phyloP scores from a whole-genome alignment of 2,888 invertebrate genomes.

The Sinhomidia bicolor region DNA sequence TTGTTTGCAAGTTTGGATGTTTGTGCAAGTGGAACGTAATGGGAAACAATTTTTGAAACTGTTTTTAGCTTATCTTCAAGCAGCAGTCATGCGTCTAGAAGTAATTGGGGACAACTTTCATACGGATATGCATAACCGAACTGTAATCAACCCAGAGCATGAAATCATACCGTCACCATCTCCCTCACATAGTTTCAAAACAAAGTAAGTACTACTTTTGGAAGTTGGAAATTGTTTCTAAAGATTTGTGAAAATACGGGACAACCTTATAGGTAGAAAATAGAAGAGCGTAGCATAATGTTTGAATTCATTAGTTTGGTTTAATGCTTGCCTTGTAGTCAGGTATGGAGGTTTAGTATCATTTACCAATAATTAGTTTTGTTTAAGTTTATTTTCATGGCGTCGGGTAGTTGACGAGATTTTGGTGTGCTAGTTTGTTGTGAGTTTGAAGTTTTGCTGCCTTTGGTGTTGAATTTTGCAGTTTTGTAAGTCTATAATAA shows the following conservation, averaged over 20 bases:
- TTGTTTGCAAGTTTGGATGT: no score
- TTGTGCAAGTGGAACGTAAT: conserved; percentile 32
- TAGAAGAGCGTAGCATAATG: not conserved
- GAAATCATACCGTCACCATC: conserved; percentile 75
- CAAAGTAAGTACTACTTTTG: conserved; percentile 72
- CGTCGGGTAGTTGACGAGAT: no score
- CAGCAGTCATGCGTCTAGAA: conserved; percentile 80
- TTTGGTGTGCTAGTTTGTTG: no score
- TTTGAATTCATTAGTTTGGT: conserved; percentile 1
- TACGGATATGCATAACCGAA: conserved; percentile 79
- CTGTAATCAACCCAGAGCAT: conserved; percentile 77
- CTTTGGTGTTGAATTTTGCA: conserved; percentile 15
- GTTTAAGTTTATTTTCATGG: no score
- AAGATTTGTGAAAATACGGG: conserved; percentile 3
- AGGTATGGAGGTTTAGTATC: not conserved
- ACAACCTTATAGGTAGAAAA: no score
- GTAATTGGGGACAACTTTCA: conserved; percentile 80
- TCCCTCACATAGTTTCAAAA: conserved; percentile 70
- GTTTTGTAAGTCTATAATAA: not conserved
- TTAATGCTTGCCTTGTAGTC: not conserved
- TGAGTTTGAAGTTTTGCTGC: no score
- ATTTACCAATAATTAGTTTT: not conserved
- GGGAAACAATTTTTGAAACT: conserved; percentile 21
- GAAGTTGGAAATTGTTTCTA: not conserved
- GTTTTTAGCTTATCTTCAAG: conserved; percentile 79